Base-by-base conservation (phyloP, 2,113 vertebrate species). In the Bagarius yarrelli region DNA sequence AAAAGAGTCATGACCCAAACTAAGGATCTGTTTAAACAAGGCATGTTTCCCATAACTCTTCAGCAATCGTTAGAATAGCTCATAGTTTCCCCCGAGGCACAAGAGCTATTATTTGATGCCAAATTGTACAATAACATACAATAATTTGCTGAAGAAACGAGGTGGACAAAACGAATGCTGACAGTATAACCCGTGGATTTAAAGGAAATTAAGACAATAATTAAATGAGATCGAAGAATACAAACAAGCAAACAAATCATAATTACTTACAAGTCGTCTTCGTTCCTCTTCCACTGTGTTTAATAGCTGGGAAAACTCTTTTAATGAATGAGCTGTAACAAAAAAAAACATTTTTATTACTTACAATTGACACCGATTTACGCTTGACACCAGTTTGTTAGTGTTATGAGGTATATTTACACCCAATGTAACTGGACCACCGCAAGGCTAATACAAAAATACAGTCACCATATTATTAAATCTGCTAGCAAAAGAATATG, bases 221-320 rank as follows among this genome's bases (percentile, higher is more conserved):
- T 52, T 32, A 52, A 55, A 25, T 47, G 21, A 53, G 79, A 72
- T 36, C 44, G 69, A 16, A 67, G 61, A 71, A 32, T 34, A 53
- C 23, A 44, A 52, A 36, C 50, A 76, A 23, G 5, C 21, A 30
- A 36, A 74, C 23, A 77, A 30, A 25, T 55, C 3, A 19, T 21
- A 21, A n/a, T 50, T 79, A 82, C 95, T 95, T 89, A 99, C 97
- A 94, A 99, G 90, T 82, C 97, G 92, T 83, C 95, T 95, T 85
- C 97, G 94, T 85, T 98, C 97, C 84, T 99, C 97, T 88, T 99
- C 97, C 84, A 99, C 95, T 25, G 97, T 96, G 89, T 95, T 98
- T 73, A 99, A 88, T 5, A 99, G 94, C 82, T 97, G 95, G 81
- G 97, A 97, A 90, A 99, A 99, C 87, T 99, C 97, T 88, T 98